phyloP scores from a whole-genome alignment of 2,113 vertebrate genomes.

The Oreochromis spilurus region DNA sequence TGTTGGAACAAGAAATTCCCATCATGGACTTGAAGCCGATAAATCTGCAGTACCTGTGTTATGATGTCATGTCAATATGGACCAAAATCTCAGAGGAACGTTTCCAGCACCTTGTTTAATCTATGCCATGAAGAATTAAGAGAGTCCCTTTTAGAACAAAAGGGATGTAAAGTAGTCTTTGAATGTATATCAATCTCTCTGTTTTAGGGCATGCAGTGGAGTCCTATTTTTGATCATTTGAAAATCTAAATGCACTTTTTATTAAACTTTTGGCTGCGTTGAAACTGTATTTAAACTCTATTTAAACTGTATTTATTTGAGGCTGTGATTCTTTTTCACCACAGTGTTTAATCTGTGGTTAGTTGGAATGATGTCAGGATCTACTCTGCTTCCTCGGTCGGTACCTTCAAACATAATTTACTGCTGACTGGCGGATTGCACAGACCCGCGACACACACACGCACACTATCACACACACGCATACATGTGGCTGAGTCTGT shows the following conservation, averaged over 20 bases:
- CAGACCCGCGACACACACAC: slow-evolving; percentile 12
- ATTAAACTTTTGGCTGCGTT: background rate
- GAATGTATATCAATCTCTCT: background rate
- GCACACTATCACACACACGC: background rate
- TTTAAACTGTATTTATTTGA: background rate
- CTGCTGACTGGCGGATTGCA: background rate
- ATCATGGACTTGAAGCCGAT: background rate
- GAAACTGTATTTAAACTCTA: background rate
- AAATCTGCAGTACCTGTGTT: background rate
- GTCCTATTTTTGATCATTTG: background rate
- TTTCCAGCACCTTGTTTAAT: background rate
- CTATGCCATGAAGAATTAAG: background rate
- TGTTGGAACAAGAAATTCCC: background rate
- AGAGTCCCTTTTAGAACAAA: background rate
- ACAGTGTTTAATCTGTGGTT: slow-evolving; percentile 26
- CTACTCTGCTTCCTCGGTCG: background rate
- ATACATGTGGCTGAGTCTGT: background rate
- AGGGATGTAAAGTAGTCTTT: background rate
- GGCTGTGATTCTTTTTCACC: slow-evolving; percentile 12
- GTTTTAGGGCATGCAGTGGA: background rate
- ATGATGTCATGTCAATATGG: background rate
- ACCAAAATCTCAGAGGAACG: background rate
- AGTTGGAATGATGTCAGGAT: slow-evolving; percentile 10
- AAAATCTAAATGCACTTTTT: background rate
- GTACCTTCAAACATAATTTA: slow-evolving; percentile 4